phyloP scores from a whole-genome alignment of 2,797 vertebrate species.

The Hoplostethus atlanticus region DNA sequence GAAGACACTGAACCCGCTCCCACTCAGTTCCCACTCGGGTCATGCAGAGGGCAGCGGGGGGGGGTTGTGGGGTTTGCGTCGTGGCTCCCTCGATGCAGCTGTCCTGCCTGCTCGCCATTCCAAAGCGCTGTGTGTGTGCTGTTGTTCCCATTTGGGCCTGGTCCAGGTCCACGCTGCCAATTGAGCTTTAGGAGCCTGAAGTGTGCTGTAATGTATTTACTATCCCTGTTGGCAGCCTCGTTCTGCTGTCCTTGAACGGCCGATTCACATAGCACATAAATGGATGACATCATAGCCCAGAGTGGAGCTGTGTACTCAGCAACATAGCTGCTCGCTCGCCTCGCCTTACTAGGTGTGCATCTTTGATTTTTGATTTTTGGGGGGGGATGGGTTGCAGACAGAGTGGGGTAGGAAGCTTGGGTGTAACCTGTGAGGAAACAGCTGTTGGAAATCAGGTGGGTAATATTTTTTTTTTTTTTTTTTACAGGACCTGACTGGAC shows the following conservation, averaged over 20 bases:
- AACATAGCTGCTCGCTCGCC: conserved; percentile 34
- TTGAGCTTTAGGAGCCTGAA: conserved; percentile 71
- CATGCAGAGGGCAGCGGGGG: conserved; percentile 70
- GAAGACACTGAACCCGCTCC: conserved; percentile 53
- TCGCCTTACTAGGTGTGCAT: conserved; percentile 49
- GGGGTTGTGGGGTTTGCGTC: conserved; percentile 67
- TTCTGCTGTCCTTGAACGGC: conserved; percentile 80
- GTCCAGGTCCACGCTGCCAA: conserved; percentile 78
- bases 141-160: conserved; percentile 73
- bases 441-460: conserved; percentile 47
- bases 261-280: conserved; percentile 57
- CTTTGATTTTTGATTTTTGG: conserved; percentile 34
- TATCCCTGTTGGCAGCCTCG: conserved; percentile 71
- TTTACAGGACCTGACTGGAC: conserved; percentile 9
- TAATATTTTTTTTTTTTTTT: conserved; percentile 11
- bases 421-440: conserved; percentile 50
- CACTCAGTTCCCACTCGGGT: conserved; percentile 74
- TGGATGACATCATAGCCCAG: conserved; percentile 74
- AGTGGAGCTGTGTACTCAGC: conserved; percentile 61
- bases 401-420: conserved; percentile 10
- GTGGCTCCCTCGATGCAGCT: conserved; percentile 78
- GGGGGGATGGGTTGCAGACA: background rate
- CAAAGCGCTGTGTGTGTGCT: conserved; percentile 60
- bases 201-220: conserved; percentile 83
- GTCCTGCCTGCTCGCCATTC: conserved; percentile 64